Conservation (phyloP, 2,797 vertebrate species). For the Craterocephalus amniculus region DNA sequence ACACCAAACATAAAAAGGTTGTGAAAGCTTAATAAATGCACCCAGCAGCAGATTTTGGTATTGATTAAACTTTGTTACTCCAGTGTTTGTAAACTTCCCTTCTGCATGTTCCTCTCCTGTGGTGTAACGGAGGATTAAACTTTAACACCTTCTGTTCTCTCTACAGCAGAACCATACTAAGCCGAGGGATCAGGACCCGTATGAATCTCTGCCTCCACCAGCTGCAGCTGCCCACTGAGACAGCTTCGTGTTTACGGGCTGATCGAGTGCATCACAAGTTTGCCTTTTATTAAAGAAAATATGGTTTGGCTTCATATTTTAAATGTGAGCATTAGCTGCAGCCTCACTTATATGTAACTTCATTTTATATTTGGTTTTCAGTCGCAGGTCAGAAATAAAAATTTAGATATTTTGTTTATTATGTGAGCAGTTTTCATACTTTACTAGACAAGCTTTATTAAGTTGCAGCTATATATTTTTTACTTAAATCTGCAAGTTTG, state of each 20-base stretch:
- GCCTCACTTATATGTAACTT: neutral
- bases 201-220: slow-evolving; percentile 33
- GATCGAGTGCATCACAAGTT: neutral
- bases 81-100: too few relatives aligned
- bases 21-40: neutral
- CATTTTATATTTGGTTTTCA: neutral
- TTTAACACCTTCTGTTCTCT: slow-evolving; percentile 7
- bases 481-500: neutral
- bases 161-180: slow-evolving; percentile 30
- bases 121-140: neutral
- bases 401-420: neutral
- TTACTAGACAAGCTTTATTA: neutral
- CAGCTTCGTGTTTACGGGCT: too few relatives aligned
- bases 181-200: slow-evolving; percentile 10
- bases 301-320: neutral
- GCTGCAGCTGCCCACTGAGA: neutral
- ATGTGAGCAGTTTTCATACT: neutral
- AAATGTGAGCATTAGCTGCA: neutral
- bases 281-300: neutral
- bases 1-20: too few relatives aligned
- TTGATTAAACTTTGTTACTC: neutral
- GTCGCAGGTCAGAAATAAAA: neutral
- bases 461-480: neutral
- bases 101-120: neutral
- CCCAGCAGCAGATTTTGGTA: too few relatives aligned